Evolutionary conservation across 2,888 invertebrate genomes (phyloP).

Genomic region (Helobdella robusta): DNA sequence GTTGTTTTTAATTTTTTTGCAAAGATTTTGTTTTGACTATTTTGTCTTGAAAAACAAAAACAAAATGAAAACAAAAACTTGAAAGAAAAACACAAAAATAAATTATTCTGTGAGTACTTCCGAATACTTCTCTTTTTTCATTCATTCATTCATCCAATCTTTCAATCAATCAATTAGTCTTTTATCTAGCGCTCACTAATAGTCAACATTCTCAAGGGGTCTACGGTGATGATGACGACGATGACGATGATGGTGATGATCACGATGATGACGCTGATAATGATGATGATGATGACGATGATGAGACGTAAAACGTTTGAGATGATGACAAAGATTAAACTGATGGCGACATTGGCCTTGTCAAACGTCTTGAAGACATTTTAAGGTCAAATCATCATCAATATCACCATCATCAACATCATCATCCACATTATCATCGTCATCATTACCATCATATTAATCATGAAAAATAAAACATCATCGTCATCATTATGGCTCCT

Average conservation of each 20-base stretch:
- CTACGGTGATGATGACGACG: slow-evolving; percentile 5
- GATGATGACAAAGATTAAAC: neutral
- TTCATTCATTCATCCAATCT: neutral
- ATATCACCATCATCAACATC: too few relatives aligned
- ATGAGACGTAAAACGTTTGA: neutral
- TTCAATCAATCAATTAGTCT: neutral
- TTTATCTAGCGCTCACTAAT: slow-evolving; percentile 1
- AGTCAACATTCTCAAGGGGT: too few relatives aligned
- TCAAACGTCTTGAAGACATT: neutral
- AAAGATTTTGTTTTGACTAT: too few relatives aligned
- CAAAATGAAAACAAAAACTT: too few relatives aligned
- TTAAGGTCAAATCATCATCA: too few relatives aligned
- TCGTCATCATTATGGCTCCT: too few relatives aligned
- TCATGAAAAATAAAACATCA: too few relatives aligned
- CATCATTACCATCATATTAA: too few relatives aligned
- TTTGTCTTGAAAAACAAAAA: too few relatives aligned
- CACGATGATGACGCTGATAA: slow-evolving; percentile 16
- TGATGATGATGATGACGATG: slow-evolving; percentile 16
- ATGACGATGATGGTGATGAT: slow-evolving; percentile 5
- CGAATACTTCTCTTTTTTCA: neutral
- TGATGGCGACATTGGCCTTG: neutral
- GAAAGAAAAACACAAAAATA: too few relatives aligned
- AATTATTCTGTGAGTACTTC: too few relatives aligned
- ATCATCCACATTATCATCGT: neutral
- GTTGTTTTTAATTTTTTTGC: too few relatives aligned